Evolutionary conservation across 2,113 vertebrate species (phyloP), one percentile per base, ranked within the genome.

Genomic region (human (Homo sapiens)): DNA sequence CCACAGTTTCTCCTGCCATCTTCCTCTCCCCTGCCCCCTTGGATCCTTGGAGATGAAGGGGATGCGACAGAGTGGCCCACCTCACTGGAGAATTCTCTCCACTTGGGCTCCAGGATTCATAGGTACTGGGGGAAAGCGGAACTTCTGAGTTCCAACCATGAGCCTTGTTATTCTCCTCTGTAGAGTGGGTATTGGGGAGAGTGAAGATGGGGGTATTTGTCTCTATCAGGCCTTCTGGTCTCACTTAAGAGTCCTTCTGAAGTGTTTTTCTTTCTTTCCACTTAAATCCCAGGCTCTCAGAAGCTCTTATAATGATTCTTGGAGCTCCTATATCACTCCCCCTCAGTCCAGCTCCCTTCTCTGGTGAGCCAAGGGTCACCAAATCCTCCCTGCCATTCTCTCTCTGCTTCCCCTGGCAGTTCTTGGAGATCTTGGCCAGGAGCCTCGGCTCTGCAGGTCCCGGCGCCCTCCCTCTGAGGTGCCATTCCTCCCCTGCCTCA

Each of bases 401-500:
- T 48, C 94, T 52, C 45, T 27, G 68, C 72, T 90, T 80, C 43
- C 64, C 20, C 20, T 55, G 66, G 93, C 43, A 27, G 55, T 80
- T 82, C 80, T 45, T 52, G 75, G 92, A 89, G 89, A 68, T 82
- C n/a, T 57, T 94, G 94, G 79, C 88, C 64, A 13, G 82, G 20
- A 91, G 81, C 55, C 43, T 55, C 17, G 61, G 76, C 72, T 85
- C 78, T 82, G 52, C 50, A 64, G 82, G 52, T 89, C 89, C 84
- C 1, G 0, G 87, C 2, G 1, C 88, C 95, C 92, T 93, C 91
- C 89, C 95, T 87, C 96, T 43, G 85, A 97, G 40, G 95, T 61
- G 30, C 92, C 78, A 52, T 92, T 95, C 82, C 95, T 97, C 96
- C 90, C 64, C 84, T 97, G 97, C 97, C 97, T 97, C 98, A 97